phyloP scores from a whole-genome alignment of 2,113 vertebrate species.

The Callipepla californica region DNA sequence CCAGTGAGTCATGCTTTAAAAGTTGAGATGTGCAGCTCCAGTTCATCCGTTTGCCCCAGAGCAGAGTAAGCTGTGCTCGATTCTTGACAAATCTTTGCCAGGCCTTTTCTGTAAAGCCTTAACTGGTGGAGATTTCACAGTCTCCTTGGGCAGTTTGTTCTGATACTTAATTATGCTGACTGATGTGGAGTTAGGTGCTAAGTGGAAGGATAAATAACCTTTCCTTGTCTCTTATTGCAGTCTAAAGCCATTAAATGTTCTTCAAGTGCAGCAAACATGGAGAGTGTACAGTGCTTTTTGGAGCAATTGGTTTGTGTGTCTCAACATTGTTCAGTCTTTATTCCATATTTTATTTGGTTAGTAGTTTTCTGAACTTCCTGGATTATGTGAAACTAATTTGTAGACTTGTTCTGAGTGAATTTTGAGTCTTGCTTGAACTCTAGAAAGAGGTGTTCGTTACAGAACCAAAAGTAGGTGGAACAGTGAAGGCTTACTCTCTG shows the following conservation, averaged over 20 bases:
- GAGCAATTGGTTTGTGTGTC: not conserved
- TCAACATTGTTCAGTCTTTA: not conserved
- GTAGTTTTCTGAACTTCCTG: not conserved
- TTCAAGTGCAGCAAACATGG: not conserved
- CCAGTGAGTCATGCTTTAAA: slow-evolving; percentile 1
- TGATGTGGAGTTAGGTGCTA: not conserved
- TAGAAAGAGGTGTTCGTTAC: not conserved
- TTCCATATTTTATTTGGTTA: not conserved
- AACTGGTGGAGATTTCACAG: slow-evolving; percentile 10
- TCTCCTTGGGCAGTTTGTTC: slow-evolving; percentile 35
- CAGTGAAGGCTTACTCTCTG: not conserved
- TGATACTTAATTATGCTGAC: not conserved
- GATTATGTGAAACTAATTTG: not conserved
- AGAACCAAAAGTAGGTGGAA: not conserved
- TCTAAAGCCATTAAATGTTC: not conserved
- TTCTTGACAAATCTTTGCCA: slow-evolving; percentile 49
- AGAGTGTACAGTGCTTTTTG: not conserved
- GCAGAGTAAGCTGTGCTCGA: not conserved
- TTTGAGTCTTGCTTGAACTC: not conserved
- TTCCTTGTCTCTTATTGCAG: not conserved
- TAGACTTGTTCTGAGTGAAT: not conserved
- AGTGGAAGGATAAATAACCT: not conserved
- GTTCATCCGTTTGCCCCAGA: slow-evolving; percentile 27
- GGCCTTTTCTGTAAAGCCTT: slow-evolving; percentile 19
- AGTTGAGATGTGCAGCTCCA: not conserved